Percentiles rank a stretch among this genome's conserved stretches.
These are phyloP conservation scores for Nemoura dubitans DNA, from an alignment of 2,888 invertebrate genomes.

Conservation along the genomic window DNA sequence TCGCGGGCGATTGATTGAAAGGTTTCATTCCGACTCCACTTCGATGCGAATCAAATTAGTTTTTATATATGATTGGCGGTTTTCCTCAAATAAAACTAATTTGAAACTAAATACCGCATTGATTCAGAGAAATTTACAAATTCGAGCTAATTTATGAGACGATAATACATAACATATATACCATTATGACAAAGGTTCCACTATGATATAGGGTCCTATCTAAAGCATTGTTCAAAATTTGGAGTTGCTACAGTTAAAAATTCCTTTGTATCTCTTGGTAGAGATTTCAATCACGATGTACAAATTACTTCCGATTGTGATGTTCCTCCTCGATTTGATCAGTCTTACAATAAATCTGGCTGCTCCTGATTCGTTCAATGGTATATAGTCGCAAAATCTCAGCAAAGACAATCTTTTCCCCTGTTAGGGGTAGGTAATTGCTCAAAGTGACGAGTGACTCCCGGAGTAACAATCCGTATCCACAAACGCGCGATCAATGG, in stretches of 20 bases:
- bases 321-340: background rate
- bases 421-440: constrained; percentile 35
- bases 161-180: no score
- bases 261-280: background rate
- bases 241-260: background rate
- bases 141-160: background rate
- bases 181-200: no score
- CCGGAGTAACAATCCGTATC: constrained; percentile 5
- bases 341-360: background rate
- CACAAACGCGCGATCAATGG: constrained; percentile 24
- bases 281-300: background rate
- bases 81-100: background rate
- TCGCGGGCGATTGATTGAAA: background rate
- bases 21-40: background rate
- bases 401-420: constrained; percentile 3
- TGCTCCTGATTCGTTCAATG: background rate
- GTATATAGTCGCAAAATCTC: background rate
- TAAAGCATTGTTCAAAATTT: no score
- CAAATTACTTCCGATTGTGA: background rate
- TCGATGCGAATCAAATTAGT: background rate
- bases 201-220: no score
- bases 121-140: background rate
- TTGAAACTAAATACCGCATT: background rate
- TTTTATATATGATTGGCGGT: background rate
- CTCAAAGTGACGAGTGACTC: constrained; percentile 21